These are phyloP conservation scores for Knipowitschia caucasica DNA, from an alignment of 2,797 vertebrate species.

Conservation along the genomic window DNA sequence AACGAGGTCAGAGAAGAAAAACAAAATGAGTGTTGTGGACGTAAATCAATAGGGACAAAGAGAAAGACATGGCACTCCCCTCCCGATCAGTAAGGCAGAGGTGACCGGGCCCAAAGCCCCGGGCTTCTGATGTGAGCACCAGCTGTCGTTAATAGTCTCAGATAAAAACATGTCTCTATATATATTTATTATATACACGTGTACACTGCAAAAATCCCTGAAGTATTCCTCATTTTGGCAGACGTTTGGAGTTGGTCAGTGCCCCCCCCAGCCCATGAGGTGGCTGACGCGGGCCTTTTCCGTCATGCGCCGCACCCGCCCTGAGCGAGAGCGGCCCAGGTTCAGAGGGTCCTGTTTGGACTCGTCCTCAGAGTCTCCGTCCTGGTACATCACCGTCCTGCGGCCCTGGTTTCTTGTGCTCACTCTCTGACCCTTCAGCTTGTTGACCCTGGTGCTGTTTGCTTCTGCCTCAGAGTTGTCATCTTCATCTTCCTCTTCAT, in stretches of 20 bases:
- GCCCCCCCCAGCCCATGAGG: slow-evolving; percentile 98
- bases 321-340: slow-evolving; percentile 94
- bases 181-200: slow-evolving; percentile 50
- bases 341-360: slow-evolving; percentile 91
- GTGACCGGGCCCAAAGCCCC: slow-evolving; percentile 62
- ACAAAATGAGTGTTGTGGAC: slow-evolving; percentile 25
- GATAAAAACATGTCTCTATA: slow-evolving; percentile 49
- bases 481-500: slow-evolving; percentile 62
- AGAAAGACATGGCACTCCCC: slow-evolving; percentile 62
- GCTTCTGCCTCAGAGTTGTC: slow-evolving; percentile 48
- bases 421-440: slow-evolving; percentile 77
- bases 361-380: slow-evolving; percentile 86
- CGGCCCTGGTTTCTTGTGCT: slow-evolving; percentile 95
- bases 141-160: slow-evolving; percentile 64
- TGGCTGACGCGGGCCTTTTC: slow-evolving; percentile 98
- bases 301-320: slow-evolving; percentile 96
- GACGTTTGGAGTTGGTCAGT: slow-evolving; percentile 73
- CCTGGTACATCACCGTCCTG: slow-evolving; percentile 90
- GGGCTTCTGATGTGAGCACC: slow-evolving; percentile 70
- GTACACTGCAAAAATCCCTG: slow-evolving; percentile 84
- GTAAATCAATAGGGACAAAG: slow-evolving; percentile 10
- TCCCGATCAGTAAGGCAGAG: slow-evolving; percentile 85
- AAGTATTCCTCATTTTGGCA: slow-evolving; percentile 73
- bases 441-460: slow-evolving; percentile 27
- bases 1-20: slow-evolving; percentile 19